Evolutionary conservation across 2,888 invertebrate species (phyloP).

Genomic region (Scaptomyza tumidula): DNA sequence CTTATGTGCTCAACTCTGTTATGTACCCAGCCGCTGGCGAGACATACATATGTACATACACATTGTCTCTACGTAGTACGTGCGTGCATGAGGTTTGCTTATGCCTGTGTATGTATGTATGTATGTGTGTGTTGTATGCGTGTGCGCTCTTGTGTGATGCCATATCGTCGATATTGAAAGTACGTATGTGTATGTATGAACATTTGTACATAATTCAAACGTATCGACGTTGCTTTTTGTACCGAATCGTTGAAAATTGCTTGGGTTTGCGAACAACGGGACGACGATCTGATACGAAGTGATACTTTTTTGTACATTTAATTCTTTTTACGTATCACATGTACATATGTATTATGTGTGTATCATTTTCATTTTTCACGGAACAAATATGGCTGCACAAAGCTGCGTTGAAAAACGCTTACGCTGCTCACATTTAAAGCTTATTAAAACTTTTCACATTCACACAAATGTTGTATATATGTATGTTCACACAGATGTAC

Average conservation of each 20-base stretch:
- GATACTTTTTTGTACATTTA: conserved; percentile 60
- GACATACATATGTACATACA: conserved; percentile 54
- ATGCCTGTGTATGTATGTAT: conserved; percentile 35
- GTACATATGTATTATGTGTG: conserved; percentile 34
- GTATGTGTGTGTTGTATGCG: conserved; percentile 41
- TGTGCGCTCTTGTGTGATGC: conserved; percentile 70
- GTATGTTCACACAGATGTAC: conserved; percentile 13
- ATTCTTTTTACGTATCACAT: conserved; percentile 54
- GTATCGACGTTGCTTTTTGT: conserved; percentile 54
- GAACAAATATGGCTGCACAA: conserved; percentile 74
- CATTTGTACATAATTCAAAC: conserved; percentile 58
- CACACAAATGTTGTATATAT: conserved; percentile 42
- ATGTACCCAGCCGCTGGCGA: conserved; percentile 62
- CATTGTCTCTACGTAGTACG: conserved; percentile 67
- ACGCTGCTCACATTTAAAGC: conserved; percentile 60
- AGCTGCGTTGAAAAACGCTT: conserved; percentile 57
- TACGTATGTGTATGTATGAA: conserved; percentile 59
- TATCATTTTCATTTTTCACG: conserved; percentile 74
- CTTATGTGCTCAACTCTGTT: conserved; percentile 75
- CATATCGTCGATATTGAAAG: conserved; percentile 76
- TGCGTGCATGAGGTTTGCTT: conserved; percentile 65
- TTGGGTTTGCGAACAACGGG: conserved; percentile 77
- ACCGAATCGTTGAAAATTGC: conserved; percentile 65
- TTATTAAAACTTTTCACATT: conserved; percentile 61
- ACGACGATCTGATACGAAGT: conserved; percentile 75